These are phyloP conservation scores for Eleutherodactylus coqui DNA, from an alignment of 2,797 vertebrate species.

Conservation along the genomic window DNA sequence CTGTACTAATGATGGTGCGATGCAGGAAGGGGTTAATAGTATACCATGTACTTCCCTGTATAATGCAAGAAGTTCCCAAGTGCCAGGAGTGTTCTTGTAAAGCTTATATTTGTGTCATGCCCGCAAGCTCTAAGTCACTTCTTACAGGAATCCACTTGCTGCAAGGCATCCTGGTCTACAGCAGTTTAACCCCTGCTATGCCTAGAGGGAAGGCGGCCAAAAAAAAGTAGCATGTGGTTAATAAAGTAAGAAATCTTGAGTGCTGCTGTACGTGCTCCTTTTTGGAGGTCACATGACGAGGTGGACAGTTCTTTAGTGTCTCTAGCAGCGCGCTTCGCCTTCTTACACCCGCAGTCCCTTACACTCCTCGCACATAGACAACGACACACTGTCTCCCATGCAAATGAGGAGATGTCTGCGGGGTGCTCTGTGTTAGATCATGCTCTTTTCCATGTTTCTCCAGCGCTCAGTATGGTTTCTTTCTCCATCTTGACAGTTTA, in stretches of 20 bases:
- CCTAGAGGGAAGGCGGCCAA: not conserved
- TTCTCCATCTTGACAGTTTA: constrained; percentile 67
- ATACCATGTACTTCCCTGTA: not conserved
- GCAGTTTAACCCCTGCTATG: not conserved
- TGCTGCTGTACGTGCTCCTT: not conserved
- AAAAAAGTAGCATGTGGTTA: not conserved
- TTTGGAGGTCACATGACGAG: constrained; percentile 26
- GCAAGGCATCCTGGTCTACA: not conserved
- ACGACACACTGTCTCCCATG: constrained; percentile 66
- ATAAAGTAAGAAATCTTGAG: no score
- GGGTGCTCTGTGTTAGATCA: constrained; percentile 69
- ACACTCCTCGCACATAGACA: constrained; percentile 60
- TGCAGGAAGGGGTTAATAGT: not conserved
- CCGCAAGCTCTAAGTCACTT: not conserved
- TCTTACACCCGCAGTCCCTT: constrained; percentile 34
- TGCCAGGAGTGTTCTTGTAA: not conserved
- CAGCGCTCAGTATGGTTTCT: constrained; percentile 49
- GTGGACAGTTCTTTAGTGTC: constrained; percentile 13
- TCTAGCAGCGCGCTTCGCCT: constrained; percentile 6
- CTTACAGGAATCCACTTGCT: not conserved
- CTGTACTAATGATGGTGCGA: no score
- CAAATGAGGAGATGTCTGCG: constrained; percentile 61
- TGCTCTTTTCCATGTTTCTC: constrained; percentile 65
- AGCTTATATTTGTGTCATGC: not conserved
- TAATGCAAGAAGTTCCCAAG: not conserved